These are phyloP conservation scores for Typhlichthys eigenmanni DNA, from an alignment of 2,797 vertebrate genomes.

Conservation along the genomic window DNA sequence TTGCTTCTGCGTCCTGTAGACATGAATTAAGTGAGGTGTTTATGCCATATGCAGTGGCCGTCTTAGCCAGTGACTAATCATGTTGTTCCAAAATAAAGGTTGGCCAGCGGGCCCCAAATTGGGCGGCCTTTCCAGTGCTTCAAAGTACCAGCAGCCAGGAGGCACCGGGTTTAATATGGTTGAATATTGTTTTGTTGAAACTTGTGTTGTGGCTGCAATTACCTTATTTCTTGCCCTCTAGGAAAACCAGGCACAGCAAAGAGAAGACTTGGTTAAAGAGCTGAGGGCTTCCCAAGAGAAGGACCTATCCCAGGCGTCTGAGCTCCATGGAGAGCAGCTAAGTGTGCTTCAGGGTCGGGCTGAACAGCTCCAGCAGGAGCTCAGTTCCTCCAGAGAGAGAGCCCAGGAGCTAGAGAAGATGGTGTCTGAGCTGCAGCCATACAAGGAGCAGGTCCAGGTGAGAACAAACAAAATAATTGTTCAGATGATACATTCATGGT, in stretches of 20 bases:
- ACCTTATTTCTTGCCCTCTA: conserved; percentile 46
- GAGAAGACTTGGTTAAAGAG: conserved; percentile 73
- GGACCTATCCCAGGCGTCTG: conserved; percentile 68
- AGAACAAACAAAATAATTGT: background rate
- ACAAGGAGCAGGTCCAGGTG: conserved; percentile 87
- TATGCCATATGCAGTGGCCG: too few species aligned
- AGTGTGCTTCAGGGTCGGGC: conserved; percentile 70
- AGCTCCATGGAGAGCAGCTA: conserved; percentile 72
- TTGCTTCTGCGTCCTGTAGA: too few species aligned
- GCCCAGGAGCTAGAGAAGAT: conserved; percentile 74
- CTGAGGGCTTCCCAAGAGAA: conserved; percentile 79
- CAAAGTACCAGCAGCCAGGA: too few species aligned
- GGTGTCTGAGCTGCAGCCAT: conserved; percentile 79
- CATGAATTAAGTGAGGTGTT: too few species aligned
- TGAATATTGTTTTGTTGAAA: background rate
- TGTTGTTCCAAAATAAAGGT: too few species aligned
- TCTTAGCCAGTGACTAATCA: too few species aligned
- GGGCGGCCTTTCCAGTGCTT: too few species aligned
- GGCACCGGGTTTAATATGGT: too few species aligned
- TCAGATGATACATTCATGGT: background rate
- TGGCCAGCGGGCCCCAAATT: too few species aligned
- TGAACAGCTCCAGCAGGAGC: conserved; percentile 71
- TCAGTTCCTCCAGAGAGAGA: conserved; percentile 68
- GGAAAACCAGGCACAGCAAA: conserved; percentile 79
- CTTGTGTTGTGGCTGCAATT: background rate